Conservation (phyloP, 2,113 vertebrate species). For the Seriola rivoliana region DNA sequence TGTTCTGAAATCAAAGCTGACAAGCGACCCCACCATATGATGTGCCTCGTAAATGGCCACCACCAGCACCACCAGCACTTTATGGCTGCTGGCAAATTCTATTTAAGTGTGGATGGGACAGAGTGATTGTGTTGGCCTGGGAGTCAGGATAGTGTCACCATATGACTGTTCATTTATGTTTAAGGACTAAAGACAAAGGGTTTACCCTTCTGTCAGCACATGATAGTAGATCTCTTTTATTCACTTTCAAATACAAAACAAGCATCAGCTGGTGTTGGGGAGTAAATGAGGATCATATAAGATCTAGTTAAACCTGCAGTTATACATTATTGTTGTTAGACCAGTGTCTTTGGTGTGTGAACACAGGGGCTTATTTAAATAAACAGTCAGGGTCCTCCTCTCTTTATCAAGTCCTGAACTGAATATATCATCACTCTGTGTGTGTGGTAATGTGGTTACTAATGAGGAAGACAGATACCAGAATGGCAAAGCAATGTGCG, state of each 20-base stretch:
- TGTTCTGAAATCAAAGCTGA: slow-evolving; percentile 60
- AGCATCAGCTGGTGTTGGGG: not conserved
- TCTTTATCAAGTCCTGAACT: not conserved
- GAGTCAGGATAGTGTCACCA: not conserved
- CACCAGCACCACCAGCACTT: slow-evolving; percentile 17
- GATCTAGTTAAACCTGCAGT: not conserved
- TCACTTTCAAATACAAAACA: slow-evolving; percentile 23
- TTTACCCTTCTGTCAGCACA: slow-evolving; percentile 1
- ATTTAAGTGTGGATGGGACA: slow-evolving; percentile 2
- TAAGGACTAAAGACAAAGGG: not conserved
- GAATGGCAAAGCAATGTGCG: slow-evolving; percentile 67
- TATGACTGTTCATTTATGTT: slow-evolving; percentile 23
- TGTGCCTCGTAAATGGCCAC: slow-evolving; percentile 33
- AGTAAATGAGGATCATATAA: slow-evolving; percentile 19
- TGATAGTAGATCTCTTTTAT: not conserved
- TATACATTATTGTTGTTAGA: not conserved
- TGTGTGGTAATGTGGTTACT: slow-evolving; percentile 42
- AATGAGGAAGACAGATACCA: slow-evolving; percentile 64
- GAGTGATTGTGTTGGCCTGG: not conserved
- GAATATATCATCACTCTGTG: slow-evolving; percentile 33
- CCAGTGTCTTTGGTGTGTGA: slow-evolving; percentile 16
- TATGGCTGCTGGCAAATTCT: slow-evolving; percentile 5
- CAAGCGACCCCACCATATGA: slow-evolving; percentile 39
- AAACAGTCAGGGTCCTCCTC: not conserved
- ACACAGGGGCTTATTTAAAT: not conserved